phyloP scores from a whole-genome alignment of 2,113 vertebrate species.

The Spermophilus dauricus region DNA sequence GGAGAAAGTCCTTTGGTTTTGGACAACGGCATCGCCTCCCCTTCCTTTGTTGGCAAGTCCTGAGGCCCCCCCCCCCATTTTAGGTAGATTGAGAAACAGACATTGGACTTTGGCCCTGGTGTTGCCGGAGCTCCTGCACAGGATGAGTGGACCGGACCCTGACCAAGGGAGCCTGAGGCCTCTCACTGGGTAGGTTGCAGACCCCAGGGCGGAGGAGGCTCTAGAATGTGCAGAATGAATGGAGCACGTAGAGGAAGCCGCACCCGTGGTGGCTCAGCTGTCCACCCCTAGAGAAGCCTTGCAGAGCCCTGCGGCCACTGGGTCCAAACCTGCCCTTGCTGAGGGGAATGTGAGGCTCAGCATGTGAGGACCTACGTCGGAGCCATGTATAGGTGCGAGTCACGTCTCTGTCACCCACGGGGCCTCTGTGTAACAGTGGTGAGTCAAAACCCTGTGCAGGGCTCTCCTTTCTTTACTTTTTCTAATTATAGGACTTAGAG shows the following conservation, averaged over 20 bases:
- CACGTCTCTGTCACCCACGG: not conserved
- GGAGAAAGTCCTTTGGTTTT: not conserved
- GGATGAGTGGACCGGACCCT: not conserved
- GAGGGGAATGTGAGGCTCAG: not conserved
- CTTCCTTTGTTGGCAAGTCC: not conserved
- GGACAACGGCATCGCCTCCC: not conserved
- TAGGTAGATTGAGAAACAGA: not conserved
- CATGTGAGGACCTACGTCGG: too few species aligned
- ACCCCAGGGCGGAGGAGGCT: not conserved
- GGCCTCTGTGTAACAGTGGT: conserved; percentile 25
- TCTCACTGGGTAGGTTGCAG: not conserved
- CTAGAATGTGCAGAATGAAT: not conserved
- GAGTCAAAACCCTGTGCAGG: not conserved
- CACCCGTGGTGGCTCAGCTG: not conserved
- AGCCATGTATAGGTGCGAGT: not conserved
- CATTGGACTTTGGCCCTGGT: not conserved
- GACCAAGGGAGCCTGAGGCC: not conserved
- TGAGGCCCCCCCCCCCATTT: not conserved
- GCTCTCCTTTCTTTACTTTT: not conserved
- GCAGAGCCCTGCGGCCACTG: not conserved
- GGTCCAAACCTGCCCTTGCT: not conserved
- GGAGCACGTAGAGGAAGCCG: not conserved
- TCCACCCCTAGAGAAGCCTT: not conserved
- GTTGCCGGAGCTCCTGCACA: not conserved
- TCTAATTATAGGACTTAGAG: conserved; percentile 74